Evolutionary conservation across 1,140 invertebrate genomes (phyloP), one percentile per base, ranked within the genome.

Genomic region (Paralvinella palmiformis): DNA sequence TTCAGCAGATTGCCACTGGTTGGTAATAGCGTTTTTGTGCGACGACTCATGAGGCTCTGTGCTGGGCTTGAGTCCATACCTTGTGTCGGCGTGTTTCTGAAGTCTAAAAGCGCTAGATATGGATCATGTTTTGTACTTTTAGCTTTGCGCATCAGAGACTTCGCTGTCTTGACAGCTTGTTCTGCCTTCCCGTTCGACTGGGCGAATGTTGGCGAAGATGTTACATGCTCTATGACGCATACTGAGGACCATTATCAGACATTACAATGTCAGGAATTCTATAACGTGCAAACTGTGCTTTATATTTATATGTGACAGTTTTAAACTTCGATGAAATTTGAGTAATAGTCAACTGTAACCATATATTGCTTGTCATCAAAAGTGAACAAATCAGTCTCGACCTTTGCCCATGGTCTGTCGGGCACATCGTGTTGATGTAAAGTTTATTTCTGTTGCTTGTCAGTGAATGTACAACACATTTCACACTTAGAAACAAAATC

Each of bases 121-220:
- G n/a, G 37, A 37, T 67, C 65, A 7, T 44, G 7, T 27, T 29
- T 22, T 1, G 2, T n/a, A 22, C 5, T 33, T 57, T 59, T 35
- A 3, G 50, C 50, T 27, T 63, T 63, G 15, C 27, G 36, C 50
- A 63, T 37, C 13, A 63, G n/a, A 6, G 32, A 17, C 24, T 63
- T 57, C 15, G 44, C 29, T 17, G 50, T 56, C n/a, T 57, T 55
- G 20, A 63, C 53, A 6, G 50, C 31, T 13, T 13, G 20, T 32
- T 63, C 62, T 22, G 53, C 50, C 32, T 57, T 63, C 10, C 50
- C 62, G 24, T 63, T 63, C 17, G 50, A 22, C 1, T 56, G 50
- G 15, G 24, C 13, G 31, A 35, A 27, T 5, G 31, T 24, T 2
- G 44, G 10, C n/a, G n/a, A 20, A 24, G n/a, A 20, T 48, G 44